Percentiles rank a stretch among this genome's conserved stretches.
These are phyloP conservation scores for Eupithecia exiguata DNA, from an alignment of 2,888 invertebrate species.

Conservation along the genomic window DNA sequence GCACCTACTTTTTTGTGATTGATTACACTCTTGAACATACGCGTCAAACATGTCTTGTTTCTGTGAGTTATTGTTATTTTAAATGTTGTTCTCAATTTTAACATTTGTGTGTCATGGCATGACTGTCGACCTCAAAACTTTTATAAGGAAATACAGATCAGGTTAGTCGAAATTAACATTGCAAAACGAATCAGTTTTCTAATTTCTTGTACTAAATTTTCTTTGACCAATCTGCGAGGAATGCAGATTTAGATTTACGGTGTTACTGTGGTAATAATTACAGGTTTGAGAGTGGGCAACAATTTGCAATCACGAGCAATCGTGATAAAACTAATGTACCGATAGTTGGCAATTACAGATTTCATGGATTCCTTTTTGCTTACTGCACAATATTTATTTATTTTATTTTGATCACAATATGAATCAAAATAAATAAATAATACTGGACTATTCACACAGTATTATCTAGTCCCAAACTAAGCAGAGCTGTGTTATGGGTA, in stretches of 20 bases:
- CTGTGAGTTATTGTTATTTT: conserved; percentile 47
- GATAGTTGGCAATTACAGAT: conserved; percentile 42
- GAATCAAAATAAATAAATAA: too few relatives aligned
- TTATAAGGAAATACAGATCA: conserved; percentile 67
- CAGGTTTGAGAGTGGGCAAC: conserved; percentile 21
- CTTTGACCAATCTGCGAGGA: conserved; percentile 18
- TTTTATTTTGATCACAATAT: conserved; percentile 31
- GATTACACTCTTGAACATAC: conserved; percentile 44
- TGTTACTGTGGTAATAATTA: conserved; percentile 19
- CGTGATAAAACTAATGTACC: conserved; percentile 36
- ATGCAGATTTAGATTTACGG: conserved; percentile 22
- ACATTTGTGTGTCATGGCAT: conserved; percentile 62
- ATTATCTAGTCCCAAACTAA: too few relatives aligned
- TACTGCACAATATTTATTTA: too few relatives aligned
- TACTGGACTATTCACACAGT: too few relatives aligned
- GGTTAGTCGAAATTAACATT: conserved; percentile 59
- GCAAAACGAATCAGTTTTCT: conserved; percentile 61
- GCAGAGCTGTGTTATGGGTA: too few relatives aligned
- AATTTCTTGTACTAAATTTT: conserved; percentile 42
- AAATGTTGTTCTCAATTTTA: conserved; percentile 57
- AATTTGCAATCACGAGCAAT: conserved; percentile 28
- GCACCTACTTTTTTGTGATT: conserved; percentile 37
- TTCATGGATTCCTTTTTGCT: conserved; percentile 44
- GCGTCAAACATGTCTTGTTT: conserved; percentile 50
- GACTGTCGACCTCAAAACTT: conserved; percentile 66